Percentiles rank a stretch among this genome's conserved stretches.
Conservation (phyloP, 2,797 vertebrate species). For the Lepus townsendii region DNA sequence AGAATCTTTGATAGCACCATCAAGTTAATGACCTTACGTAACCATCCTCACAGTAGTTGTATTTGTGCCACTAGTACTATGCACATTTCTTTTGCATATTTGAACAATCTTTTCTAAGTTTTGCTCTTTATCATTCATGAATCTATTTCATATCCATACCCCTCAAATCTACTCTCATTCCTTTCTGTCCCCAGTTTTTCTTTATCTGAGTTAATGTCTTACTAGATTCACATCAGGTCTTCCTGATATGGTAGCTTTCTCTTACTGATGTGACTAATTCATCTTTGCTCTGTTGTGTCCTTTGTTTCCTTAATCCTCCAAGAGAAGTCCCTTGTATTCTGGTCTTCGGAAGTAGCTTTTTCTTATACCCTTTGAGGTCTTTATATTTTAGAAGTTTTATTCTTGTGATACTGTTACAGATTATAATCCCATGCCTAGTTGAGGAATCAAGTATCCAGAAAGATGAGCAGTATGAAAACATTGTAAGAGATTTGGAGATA, state of each 20-base stretch:
- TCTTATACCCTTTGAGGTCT: not conserved
- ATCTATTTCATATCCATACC: not conserved
- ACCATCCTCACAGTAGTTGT: not conserved
- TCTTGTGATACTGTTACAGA: not conserved
- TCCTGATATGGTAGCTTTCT: not conserved
- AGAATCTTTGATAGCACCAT: not conserved
- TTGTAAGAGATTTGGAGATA: not conserved
- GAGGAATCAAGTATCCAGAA: constrained; percentile 1
- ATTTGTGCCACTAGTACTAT: not conserved
- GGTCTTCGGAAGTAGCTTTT: not conserved
- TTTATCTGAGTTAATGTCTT: constrained; percentile 11
- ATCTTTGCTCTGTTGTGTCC: not conserved
- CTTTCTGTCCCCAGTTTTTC: not conserved
- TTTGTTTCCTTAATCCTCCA: not conserved
- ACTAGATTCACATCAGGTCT: not conserved
- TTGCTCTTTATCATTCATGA: not conserved
- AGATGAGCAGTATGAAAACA: not conserved
- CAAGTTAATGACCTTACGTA: not conserved
- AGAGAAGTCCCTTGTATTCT: not conserved
- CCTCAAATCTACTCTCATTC: not conserved
- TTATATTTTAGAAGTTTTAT: not conserved
- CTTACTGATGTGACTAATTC: not conserved
- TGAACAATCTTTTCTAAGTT: not conserved
- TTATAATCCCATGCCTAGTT: not conserved
- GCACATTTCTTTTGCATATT: not conserved